Conservation (phyloP, 2,113 vertebrate genomes). For the Meleagris gallopavo region DNA sequence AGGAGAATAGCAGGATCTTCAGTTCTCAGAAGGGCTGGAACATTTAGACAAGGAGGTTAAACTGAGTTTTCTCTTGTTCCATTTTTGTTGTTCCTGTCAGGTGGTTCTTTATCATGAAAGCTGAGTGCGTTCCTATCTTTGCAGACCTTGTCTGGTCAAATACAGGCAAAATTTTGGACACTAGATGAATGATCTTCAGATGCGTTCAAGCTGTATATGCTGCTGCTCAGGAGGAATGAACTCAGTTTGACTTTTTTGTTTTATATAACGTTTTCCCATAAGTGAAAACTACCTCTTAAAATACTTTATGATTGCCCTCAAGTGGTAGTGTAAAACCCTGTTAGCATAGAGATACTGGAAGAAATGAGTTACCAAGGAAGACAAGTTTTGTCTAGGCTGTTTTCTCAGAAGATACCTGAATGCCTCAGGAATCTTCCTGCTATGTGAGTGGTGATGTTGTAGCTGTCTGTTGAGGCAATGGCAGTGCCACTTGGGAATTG, state of each 20-base stretch:
- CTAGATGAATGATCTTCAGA: background rate
- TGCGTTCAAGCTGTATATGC: fast-evolving
- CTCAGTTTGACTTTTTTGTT: background rate
- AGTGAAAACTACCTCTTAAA: background rate
- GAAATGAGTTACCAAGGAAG: background rate
- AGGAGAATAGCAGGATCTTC: background rate
- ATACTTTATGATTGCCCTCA: background rate
- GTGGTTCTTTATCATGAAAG: background rate
- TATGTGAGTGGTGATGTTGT: background rate
- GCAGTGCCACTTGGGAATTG: background rate
- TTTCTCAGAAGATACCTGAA: background rate
- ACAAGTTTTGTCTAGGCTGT: background rate
- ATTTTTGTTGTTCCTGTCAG: background rate
- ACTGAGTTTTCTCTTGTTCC: background rate
- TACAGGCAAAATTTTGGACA: fast-evolving
- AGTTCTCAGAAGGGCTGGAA: background rate
- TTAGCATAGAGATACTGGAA: background rate
- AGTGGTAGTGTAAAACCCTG: background rate
- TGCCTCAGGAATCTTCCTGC: background rate
- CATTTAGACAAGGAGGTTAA: background rate
- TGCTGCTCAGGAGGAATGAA: background rate
- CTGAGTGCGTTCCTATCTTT: background rate
- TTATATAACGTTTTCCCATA: background rate
- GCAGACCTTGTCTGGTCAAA: background rate
- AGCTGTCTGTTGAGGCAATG: background rate